A percentile compares a stretch with the other conserved stretches of the same genome.
Conservation (phyloP, 2,797 vertebrate species). For the Peromyscus nudipes region DNA sequence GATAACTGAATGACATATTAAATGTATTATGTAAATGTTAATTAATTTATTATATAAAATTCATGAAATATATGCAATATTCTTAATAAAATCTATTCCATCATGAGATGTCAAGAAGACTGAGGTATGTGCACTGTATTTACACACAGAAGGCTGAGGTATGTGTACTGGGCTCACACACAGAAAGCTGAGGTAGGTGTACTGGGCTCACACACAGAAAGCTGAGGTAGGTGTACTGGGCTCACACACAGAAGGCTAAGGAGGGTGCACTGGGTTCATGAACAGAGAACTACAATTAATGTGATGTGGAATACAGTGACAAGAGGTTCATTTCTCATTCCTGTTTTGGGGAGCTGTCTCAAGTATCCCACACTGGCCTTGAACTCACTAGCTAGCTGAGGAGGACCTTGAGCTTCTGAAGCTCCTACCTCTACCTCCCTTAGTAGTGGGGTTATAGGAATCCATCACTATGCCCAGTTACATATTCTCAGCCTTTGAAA, state of each 20-base stretch:
- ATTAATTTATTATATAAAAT: not conserved
- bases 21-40: not conserved
- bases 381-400: not conserved
- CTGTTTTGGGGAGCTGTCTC: not conserved
- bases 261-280: not conserved
- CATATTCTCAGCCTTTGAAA: not conserved
- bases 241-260: not conserved
- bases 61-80: not conserved
- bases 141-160: not conserved
- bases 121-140: too few species aligned
- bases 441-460: not conserved
- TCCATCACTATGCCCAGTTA: not conserved
- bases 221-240: not conserved
- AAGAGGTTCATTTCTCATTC: not conserved
- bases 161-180: not conserved
- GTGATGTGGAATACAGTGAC: not conserved
- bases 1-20: not conserved
- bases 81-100: not conserved
- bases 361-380: not conserved
- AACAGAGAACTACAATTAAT: constrained; percentile 11
- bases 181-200: not conserved
- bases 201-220: not conserved
- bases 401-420: not conserved
- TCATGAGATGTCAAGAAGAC: not conserved
- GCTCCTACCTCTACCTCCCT: not conserved